Conservation (phyloP, 2,113 vertebrate genomes). For the Eublepharis macularius region DNA sequence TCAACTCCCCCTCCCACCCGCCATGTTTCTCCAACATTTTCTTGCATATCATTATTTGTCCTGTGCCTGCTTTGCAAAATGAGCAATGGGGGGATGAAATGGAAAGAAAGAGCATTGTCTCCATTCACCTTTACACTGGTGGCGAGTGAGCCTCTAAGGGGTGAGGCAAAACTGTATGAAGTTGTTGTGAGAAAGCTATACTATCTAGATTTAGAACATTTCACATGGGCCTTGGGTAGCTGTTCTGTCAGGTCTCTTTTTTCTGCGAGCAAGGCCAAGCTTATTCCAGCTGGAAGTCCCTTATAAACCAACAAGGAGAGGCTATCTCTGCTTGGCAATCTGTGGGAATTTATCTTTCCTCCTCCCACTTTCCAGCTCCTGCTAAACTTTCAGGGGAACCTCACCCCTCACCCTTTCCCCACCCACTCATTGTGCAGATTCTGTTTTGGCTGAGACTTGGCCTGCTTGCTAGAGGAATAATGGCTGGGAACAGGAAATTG, state of each 20-base stretch:
- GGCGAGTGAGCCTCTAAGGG: neutral
- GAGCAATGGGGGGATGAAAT: accelerated
- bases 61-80: neutral
- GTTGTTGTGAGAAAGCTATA: neutral
- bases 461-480: neutral
- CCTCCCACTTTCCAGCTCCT: constrained; percentile 29
- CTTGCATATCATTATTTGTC: constrained; percentile 49
- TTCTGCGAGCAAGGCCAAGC: neutral
- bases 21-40: neutral
- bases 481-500: constrained; percentile 16
- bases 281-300: neutral
- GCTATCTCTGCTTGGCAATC: neutral
- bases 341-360: neutral
- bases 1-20: neutral
- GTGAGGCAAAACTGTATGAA: neutral
- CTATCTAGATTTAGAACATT: neutral
- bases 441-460: neutral
- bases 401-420: constrained; percentile 1
- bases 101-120: neutral
- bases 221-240: neutral
- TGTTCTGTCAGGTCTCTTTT: neutral
- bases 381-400: neutral
- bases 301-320: neutral
- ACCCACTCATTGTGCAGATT: accelerated
- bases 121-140: neutral